Percentiles rank a stretch among this genome's conserved stretches.
phyloP scores from a whole-genome alignment of 2,888 invertebrate species.

The Eristalis pertinax region DNA sequence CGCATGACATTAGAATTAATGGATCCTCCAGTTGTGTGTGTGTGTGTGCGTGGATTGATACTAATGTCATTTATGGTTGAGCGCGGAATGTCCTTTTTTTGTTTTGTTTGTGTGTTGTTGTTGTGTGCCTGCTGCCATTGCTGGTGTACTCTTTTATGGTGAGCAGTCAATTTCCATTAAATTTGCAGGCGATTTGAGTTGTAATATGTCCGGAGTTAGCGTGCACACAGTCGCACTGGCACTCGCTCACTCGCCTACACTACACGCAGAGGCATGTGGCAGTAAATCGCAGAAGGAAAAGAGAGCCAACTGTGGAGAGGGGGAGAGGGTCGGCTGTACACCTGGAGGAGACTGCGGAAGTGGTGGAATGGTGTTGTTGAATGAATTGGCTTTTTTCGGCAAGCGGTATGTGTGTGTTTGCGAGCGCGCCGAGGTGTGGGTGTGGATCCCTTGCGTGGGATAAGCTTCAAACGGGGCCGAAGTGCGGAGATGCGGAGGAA shows the following conservation, averaged over 20 bases:
- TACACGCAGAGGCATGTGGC: not conserved
- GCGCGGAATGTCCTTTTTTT: constrained; percentile 32
- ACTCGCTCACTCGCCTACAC: not conserved
- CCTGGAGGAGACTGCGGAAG: not conserved
- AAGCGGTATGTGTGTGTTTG: not conserved
- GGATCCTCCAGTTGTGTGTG: not conserved
- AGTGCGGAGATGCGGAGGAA: not conserved
- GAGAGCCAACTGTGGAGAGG: not conserved
- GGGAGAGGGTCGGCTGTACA: not conserved
- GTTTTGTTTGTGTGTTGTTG: not conserved
- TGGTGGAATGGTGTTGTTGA: not conserved
- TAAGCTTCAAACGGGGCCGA: not conserved
- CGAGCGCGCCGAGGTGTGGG: not conserved
- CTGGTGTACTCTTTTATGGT: constrained; percentile 44
- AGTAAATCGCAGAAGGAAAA: not conserved
- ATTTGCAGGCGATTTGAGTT: constrained; percentile 56
- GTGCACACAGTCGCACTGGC: not conserved
- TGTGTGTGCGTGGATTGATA: constrained; percentile 30
- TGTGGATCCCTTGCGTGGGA: not conserved
- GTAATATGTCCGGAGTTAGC: constrained; percentile 33
- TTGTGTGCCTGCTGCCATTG: not conserved
- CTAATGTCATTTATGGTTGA: constrained; percentile 56
- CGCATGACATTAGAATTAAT: constrained; percentile 45
- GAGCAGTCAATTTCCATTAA: constrained; percentile 57
- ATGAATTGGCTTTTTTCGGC: not conserved